Evolutionary conservation across 37 sponge, comb jelly and placozoan species (phyloP).

Genomic region (Beroe ovata): DNA sequence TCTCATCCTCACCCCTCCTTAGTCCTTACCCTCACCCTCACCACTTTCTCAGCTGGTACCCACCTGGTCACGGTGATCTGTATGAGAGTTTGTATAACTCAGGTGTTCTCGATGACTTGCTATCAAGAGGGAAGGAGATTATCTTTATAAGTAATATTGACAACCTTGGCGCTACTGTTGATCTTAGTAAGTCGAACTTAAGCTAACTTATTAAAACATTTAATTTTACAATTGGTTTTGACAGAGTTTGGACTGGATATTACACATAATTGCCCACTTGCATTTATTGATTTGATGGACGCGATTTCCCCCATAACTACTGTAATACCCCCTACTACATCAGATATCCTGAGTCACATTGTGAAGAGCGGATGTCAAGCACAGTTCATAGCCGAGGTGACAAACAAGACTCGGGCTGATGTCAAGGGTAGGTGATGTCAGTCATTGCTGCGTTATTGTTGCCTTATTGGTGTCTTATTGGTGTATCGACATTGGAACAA

Average conservation of each 20-base stretch:
- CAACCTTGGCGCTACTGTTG: constrained; percentile 96
- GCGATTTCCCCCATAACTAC: too few species aligned
- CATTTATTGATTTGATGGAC: too few species aligned
- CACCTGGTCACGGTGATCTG: constrained; percentile 97
- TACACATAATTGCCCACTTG: too few species aligned
- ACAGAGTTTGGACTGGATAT: background rate
- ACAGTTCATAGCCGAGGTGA: constrained; percentile 98
- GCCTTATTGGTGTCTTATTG: too few species aligned
- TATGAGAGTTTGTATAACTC: constrained; percentile 80
- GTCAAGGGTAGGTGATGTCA: constrained; percentile 83
- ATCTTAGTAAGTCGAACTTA: constrained; percentile 80
- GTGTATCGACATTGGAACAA: too few species aligned
- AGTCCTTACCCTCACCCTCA: constrained; percentile 32
- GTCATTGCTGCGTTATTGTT: too few species aligned
- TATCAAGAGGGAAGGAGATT: constrained; percentile 81
- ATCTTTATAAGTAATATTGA: constrained; percentile 96
- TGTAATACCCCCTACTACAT: background rate
- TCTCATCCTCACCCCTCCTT: too few species aligned
- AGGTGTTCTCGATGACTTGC: constrained; percentile 82
- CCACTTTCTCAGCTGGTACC: constrained; percentile 78
- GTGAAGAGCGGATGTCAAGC: constrained; percentile 65
- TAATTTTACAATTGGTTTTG: background rate
- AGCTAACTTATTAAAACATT: too few species aligned
- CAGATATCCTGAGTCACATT: constrained; percentile 81
- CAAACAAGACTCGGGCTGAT: constrained; percentile 94